phyloP scores from a whole-genome alignment of 1,140 invertebrate genomes.

The Rhyzopertha dominica region DNA sequence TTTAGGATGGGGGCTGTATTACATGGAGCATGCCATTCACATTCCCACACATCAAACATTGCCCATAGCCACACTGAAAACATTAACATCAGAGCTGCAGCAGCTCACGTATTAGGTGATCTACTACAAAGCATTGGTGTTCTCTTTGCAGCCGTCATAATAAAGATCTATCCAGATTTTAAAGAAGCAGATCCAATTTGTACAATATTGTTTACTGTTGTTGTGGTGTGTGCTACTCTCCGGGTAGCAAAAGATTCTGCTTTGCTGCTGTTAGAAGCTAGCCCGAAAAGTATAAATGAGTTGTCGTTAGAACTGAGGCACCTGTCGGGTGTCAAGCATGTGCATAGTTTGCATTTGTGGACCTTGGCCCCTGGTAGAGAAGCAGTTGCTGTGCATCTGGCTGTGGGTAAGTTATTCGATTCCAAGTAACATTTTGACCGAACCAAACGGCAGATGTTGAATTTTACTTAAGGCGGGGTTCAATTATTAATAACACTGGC shows the following conservation, averaged over 20 bases:
- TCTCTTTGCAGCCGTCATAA: conserved; percentile 37
- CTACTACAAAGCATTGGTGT: conserved; percentile 66
- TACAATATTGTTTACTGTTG: conserved; percentile 80
- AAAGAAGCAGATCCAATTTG: conserved; percentile 84
- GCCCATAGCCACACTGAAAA: conserved; percentile 48
- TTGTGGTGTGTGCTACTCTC: conserved; percentile 77
- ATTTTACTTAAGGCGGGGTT: too few species aligned
- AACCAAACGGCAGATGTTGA: too few species aligned
- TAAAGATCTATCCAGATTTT: conserved; percentile 58
- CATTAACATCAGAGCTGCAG: conserved; percentile 83
- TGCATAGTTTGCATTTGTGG: conserved; percentile 80
- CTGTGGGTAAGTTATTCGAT: conserved; percentile 65
- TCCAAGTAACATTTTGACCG: too few species aligned
- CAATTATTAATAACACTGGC: too few species aligned
- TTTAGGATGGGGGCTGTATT: conserved; percentile 69
- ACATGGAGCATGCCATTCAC: conserved; percentile 56
- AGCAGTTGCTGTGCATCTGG: conserved; percentile 67
- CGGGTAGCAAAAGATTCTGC: conserved; percentile 70
- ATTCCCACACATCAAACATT: conserved; percentile 32
- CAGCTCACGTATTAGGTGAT: conserved; percentile 90
- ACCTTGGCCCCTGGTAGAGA: conserved; percentile 68
- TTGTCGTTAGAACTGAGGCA: conserved; percentile 52
- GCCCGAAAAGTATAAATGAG: conserved; percentile 57
- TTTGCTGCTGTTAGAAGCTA: conserved; percentile 73
- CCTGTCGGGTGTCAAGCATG: conserved; percentile 63